A percentile compares a stretch with the other conserved stretches of the same genome.
These are phyloP conservation scores for Belgica antarctica DNA, from an alignment of 2,888 invertebrate genomes.

Conservation along the genomic window DNA sequence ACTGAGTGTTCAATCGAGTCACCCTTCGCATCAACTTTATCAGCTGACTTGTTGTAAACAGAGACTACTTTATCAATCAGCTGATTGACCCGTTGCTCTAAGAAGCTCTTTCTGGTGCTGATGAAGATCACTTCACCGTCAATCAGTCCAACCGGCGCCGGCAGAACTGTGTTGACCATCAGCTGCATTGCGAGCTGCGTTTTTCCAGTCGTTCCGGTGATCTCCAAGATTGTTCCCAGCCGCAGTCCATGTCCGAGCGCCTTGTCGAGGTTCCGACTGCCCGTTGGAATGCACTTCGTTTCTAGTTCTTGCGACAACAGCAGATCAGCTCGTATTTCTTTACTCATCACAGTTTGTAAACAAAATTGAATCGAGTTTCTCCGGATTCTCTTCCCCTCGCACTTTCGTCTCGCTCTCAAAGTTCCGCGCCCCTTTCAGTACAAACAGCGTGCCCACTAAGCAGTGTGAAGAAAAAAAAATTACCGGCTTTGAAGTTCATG, in stretches of 20 bases:
- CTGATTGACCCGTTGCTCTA: not conserved
- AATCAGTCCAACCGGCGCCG: not conserved
- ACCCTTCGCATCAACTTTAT: not conserved
- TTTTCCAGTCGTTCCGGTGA: constrained; percentile 72
- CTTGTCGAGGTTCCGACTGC: not conserved
- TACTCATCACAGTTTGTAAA: no score
- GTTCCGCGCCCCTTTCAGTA: no score
- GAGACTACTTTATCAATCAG: not conserved
- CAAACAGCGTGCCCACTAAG: no score
- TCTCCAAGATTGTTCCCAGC: constrained; percentile 67
- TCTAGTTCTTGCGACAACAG: not conserved
- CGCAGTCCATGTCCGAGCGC: constrained; percentile 57
- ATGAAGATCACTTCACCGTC: not conserved
- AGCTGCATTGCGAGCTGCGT: constrained; percentile 73
- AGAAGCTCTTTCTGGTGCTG: not conserved
- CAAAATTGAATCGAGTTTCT: no score
- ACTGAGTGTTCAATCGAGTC: not conserved
- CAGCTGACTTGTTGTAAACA: not conserved
- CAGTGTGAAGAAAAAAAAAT: no score
- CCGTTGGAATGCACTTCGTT: not conserved
- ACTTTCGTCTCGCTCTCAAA: no score
- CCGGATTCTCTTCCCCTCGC: no score
- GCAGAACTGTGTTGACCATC: constrained; percentile 54
- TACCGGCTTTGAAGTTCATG: no score
- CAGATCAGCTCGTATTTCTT: no score